Evolutionary conservation across 2,888 invertebrate genomes (phyloP).

Genomic region (Aporophyla lueneburgensis): DNA sequence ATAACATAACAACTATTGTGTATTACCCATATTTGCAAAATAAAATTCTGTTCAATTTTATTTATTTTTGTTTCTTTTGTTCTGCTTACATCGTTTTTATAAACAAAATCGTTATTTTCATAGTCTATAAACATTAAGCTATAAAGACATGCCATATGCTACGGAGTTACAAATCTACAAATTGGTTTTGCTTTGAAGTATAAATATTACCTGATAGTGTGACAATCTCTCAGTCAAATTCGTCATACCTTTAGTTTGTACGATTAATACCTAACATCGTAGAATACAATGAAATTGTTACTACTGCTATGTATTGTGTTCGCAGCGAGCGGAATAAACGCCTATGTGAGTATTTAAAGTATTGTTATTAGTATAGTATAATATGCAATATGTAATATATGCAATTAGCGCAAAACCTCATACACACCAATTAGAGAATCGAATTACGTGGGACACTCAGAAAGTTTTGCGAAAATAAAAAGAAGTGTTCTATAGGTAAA

Average conservation of each 20-base stretch:
- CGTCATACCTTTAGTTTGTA: neutral
- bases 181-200: constrained; percentile 23
- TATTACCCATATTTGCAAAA: too few relatives aligned
- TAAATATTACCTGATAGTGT: constrained; percentile 35
- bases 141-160: constrained; percentile 30
- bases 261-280: neutral
- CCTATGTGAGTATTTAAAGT: constrained; percentile 5
- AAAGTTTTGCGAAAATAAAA: too few relatives aligned
- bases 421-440: too few relatives aligned
- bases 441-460: too few relatives aligned
- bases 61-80: too few relatives aligned
- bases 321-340: neutral
- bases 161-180: constrained; percentile 11
- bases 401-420: too few relatives aligned
- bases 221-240: constrained; percentile 4
- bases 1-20: too few relatives aligned
- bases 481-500: too few relatives aligned
- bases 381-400: too few relatives aligned
- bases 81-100: neutral
- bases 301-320: constrained; percentile 16
- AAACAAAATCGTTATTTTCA: neutral
- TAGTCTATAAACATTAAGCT: neutral
- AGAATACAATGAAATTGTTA: constrained; percentile 33
- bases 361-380: too few relatives aligned
- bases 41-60: too few relatives aligned